Evolutionary conservation across 2,797 vertebrate species (phyloP).

Genomic region (Sebastes hopkinsi): DNA sequence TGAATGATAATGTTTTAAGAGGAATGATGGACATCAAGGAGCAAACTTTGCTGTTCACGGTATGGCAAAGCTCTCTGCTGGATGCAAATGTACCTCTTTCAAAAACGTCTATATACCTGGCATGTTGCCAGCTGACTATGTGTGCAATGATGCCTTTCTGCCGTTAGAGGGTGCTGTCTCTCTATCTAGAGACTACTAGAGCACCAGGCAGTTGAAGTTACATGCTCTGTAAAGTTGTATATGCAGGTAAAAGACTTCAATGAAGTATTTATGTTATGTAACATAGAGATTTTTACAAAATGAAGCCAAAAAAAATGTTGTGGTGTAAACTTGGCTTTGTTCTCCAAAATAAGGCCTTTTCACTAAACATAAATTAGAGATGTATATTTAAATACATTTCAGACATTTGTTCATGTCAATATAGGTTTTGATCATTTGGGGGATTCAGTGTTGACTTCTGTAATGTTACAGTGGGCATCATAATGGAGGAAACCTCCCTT

Average conservation of each 20-base stretch:
- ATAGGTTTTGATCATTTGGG: not conserved
- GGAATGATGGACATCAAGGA: constrained; percentile 4
- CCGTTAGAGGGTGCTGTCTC: constrained; percentile 58
- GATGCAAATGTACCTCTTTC: constrained; percentile 40
- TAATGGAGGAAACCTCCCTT: not conserved
- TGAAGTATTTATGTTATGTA: constrained; percentile 25
- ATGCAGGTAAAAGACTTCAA: constrained; percentile 8
- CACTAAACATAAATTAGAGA: not conserved
- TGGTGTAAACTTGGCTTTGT: constrained; percentile 18
- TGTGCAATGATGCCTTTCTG: constrained; percentile 52
- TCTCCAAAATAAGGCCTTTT: constrained; percentile 29
- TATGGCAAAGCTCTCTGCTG: constrained; percentile 15
- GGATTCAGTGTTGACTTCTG: not conserved
- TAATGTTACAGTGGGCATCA: constrained; percentile 4
- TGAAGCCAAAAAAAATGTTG: constrained; percentile 16
- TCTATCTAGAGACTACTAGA: constrained; percentile 38
- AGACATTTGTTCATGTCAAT: not conserved
- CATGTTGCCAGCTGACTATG: constrained; percentile 35
- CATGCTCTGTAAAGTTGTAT: constrained; percentile 14
- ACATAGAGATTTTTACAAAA: constrained; percentile 25
- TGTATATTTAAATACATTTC: constrained; percentile 20
- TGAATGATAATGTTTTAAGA: constrained; percentile 2
- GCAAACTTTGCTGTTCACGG: constrained; percentile 12
- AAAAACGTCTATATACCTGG: constrained; percentile 20
- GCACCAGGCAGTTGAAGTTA: constrained; percentile 1